Evolutionary conservation across 2,797 vertebrate species (phyloP), one percentile per base, ranked within the genome.

Genomic region (Hydrocynus forskahlii): DNA sequence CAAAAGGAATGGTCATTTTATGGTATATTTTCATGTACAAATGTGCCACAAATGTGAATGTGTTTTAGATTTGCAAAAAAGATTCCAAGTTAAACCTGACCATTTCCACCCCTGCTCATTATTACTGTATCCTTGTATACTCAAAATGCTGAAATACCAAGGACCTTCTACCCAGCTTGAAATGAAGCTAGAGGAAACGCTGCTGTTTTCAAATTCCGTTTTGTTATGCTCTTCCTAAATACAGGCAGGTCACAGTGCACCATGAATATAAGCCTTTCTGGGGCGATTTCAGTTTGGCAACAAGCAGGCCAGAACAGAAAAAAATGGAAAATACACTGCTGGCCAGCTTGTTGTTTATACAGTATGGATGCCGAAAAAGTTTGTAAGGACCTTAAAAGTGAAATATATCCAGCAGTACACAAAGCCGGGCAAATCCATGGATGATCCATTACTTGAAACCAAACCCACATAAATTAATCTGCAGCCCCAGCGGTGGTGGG

Each of bases 401-500:
- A 79, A 83, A 82, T 78, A 74, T 81, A 43, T 71, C 40, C 85
- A 85, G 78, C 78, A 85, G 84, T 87, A 84, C 74, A 73, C 84
- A 69, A 64, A 71, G 63, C 54, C 48, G 76, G 69, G 69, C 66
- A 79, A 86, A 82, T 83, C 78, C 68, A 66, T 89, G 84, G 82
- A 91, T 87, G 87, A 91, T 84, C 80, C 71, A 86, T 85, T 80
- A 81, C 71, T 54, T 76, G 78, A 81, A 80, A 76, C 80, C 71
- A 76, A 63, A 76, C 75, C 83, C 86, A 89, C 89, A 93, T 86
- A 92, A 92, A 93, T 89, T 82, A 88, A 87, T 89, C 87, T 89
- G 79, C 83, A 86, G 89, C 77, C 78, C 76, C 81, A 80, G 64
- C 79, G 81, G 88, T 84, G 83, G 85, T 83, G 87, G 17, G 85